Percentiles rank a stretch among this genome's conserved stretches.
Conservation (phyloP, 1,140 invertebrate genomes). For the Rhagoletis pomonella region DNA sequence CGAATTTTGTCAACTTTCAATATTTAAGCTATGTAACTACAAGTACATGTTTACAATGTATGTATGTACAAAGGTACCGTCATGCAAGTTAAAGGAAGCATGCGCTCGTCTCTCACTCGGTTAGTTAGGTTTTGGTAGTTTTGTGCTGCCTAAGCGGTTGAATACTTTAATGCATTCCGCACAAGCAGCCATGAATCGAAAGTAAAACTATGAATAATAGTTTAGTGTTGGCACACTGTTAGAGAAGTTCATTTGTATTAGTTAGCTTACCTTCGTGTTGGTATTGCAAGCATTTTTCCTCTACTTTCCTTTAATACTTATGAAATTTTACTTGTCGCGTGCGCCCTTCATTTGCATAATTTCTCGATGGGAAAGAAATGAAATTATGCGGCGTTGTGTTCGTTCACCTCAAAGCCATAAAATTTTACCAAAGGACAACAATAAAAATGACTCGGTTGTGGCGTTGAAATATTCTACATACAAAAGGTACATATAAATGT, state of each 20-base stretch:
- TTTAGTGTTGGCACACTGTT: constrained; percentile 17
- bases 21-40: neutral
- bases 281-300: constrained; percentile 6
- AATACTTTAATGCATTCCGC: neutral
- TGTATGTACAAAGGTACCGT: too few species aligned
- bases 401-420: constrained; percentile 41
- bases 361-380: neutral
- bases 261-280: neutral
- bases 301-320: too few species aligned
- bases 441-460: neutral
- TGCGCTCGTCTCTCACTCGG: neutral
- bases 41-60: too few species aligned
- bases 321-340: constrained; percentile 39
- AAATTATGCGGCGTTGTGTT: neutral
- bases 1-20: neutral
- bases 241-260: neutral
- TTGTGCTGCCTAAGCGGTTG: neutral
- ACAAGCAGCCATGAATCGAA: constrained; percentile 7
- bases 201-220: constrained; percentile 47
- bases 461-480: neutral
- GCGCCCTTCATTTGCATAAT: constrained; percentile 29
- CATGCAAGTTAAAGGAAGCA: neutral
- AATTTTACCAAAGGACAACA: neutral
- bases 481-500: too few species aligned
- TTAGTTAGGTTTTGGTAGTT: neutral